These are phyloP conservation scores for Drosophila athabasca DNA, from an alignment of 1,140 invertebrate species.

Conservation along the genomic window DNA sequence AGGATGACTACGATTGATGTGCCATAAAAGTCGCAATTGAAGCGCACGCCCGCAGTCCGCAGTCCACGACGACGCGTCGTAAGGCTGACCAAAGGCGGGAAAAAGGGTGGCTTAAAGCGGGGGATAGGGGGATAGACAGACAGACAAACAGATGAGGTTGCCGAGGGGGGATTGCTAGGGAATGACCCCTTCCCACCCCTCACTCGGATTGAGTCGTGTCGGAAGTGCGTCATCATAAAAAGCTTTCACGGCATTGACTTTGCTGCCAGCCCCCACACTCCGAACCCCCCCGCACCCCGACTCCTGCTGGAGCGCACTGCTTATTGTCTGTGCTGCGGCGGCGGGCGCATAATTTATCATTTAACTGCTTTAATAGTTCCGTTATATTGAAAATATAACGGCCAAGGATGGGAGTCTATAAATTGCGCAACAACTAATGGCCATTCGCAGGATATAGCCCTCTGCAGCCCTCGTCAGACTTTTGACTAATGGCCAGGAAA, in stretches of 20 bases:
- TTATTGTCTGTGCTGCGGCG: slow-evolving; percentile 52
- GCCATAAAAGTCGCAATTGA: slow-evolving; percentile 82
- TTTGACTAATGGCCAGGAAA: slow-evolving; percentile 70
- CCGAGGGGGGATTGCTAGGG: slow-evolving; percentile 16
- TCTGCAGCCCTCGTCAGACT: slow-evolving; percentile 49
- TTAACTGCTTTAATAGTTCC: slow-evolving; percentile 82
- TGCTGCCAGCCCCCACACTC: too few relatives aligned
- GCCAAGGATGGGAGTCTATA: slow-evolving; percentile 36
- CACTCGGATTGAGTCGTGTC: slow-evolving; percentile 8
- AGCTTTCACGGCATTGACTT: slow-evolving; percentile 68
- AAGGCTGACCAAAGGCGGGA: slow-evolving; percentile 43
- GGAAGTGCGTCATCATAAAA: slow-evolving; percentile 82
- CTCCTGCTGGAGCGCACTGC: slow-evolving; percentile 31
- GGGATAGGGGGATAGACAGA: slow-evolving; percentile 3
- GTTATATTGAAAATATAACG: slow-evolving; percentile 68
- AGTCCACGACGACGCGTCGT: slow-evolving; percentile 15
- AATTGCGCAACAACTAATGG: slow-evolving; percentile 58
- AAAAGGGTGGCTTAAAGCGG: neutral
- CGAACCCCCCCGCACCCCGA: too few relatives aligned
- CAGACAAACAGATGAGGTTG: slow-evolving; percentile 31
- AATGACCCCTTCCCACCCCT: neutral
- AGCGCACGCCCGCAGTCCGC: slow-evolving; percentile 67
- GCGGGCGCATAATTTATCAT: slow-evolving; percentile 78
- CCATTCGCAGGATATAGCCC: slow-evolving; percentile 13
- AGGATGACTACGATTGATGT: slow-evolving; percentile 67